A percentile compares a stretch with the other conserved stretches of the same genome.
Evolutionary conservation across 2,888 invertebrate genomes (phyloP).

Genomic region (Drosophila antonietae): DNA sequence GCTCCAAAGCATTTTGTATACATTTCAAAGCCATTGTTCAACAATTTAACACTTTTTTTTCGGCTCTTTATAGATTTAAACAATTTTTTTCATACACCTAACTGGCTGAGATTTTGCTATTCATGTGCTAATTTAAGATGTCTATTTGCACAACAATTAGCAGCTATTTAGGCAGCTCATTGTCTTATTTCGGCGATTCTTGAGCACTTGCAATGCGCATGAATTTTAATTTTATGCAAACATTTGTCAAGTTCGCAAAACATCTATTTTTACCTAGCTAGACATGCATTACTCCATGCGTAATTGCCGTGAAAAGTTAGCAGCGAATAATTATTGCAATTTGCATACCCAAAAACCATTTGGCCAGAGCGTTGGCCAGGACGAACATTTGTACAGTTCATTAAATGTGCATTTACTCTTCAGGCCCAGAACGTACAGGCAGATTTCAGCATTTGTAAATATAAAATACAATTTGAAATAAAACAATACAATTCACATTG

Average conservation of each 20-base stretch:
- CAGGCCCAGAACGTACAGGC: constrained; percentile 24
- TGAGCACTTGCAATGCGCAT: constrained; percentile 59
- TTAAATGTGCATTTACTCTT: constrained; percentile 61
- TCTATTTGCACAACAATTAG: constrained; percentile 75
- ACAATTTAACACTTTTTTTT: constrained; percentile 68
- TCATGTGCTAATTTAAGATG: constrained; percentile 49
- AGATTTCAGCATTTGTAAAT: constrained; percentile 23
- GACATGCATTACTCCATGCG: constrained; percentile 18
- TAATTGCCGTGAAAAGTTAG: constrained; percentile 64
- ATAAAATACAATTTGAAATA: constrained; percentile 5
- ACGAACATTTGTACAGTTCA: constrained; percentile 43
- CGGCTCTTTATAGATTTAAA: constrained; percentile 15
- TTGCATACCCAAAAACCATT: constrained; percentile 50
- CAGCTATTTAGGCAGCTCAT: constrained; percentile 68
- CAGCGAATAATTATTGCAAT: constrained; percentile 53
- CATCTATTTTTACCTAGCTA: constrained; percentile 20
- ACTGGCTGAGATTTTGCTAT: constrained; percentile 15
- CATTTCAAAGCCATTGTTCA: constrained; percentile 52
- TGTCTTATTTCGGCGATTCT: constrained; percentile 66
- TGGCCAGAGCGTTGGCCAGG: constrained; percentile 12
- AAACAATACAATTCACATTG: constrained; percentile 47
- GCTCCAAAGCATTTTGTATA: constrained; percentile 37
- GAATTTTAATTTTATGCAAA: constrained; percentile 74
- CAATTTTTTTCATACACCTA: constrained; percentile 11
- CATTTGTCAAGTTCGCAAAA: constrained; percentile 44